These are phyloP conservation scores for Pseudomyrmex sp. DNA, from an alignment of 1,140 invertebrate genomes.

Conservation along the genomic window DNA sequence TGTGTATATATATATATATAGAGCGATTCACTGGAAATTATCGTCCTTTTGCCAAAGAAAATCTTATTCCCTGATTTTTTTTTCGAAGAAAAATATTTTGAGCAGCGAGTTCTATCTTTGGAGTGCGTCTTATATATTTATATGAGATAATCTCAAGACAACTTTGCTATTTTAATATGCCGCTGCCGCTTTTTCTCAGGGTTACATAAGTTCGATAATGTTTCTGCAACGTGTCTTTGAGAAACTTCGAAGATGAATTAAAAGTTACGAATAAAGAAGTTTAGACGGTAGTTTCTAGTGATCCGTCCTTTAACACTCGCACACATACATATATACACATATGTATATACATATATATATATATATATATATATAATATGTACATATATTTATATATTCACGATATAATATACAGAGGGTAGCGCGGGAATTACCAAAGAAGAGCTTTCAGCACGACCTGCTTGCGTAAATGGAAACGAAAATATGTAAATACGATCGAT, in stretches of 20 bases:
- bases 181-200: too few species aligned
- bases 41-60: not conserved
- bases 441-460: constrained; percentile 23
- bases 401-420: constrained; percentile 23
- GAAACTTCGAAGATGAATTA: not conserved
- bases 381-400: constrained; percentile 43
- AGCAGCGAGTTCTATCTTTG: not conserved
- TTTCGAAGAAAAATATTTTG: not conserved
- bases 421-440: constrained; percentile 28
- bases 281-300: not conserved
- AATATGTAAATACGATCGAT: constrained; percentile 47
- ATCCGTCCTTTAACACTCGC: not conserved
- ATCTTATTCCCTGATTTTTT: not conserved
- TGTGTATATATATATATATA: constrained; percentile 43
- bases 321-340: constrained; percentile 13
- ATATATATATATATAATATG: constrained; percentile 28
- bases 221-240: not conserved
- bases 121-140: not conserved
- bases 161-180: too few species aligned
- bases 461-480: constrained; percentile 26
- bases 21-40: not conserved
- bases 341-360: constrained; percentile 22
- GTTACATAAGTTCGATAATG: too few species aligned
- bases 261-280: constrained; percentile 1
- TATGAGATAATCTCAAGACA: too few species aligned